Evolutionary conservation across 1,140 invertebrate genomes (phyloP).

Genomic region (Stenopsyche tienmushanensis): DNA sequence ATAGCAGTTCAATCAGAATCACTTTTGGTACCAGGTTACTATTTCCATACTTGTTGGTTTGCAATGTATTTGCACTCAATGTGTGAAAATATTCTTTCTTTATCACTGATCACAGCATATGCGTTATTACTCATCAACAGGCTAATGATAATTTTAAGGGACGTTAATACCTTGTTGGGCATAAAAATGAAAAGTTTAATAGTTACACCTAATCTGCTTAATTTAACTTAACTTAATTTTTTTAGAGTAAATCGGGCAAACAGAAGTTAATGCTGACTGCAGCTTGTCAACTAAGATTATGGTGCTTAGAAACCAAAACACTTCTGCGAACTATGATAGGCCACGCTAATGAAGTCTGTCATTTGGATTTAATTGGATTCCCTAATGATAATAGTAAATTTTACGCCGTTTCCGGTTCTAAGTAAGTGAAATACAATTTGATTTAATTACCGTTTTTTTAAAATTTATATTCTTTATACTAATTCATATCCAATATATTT

Average conservation of each 20-base stretch:
- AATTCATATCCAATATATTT: conserved; percentile 18
- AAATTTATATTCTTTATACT: background rate
- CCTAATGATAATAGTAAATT: conserved; percentile 19
- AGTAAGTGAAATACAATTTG: conserved; percentile 24
- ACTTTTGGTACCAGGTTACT: too few species aligned
- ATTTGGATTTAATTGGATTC: conserved; percentile 29
- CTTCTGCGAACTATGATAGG: conserved; percentile 32
- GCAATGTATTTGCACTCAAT: too few species aligned
- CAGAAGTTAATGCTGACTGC: conserved; percentile 30
- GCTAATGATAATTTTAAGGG: too few species aligned
- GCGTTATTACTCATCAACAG: too few species aligned
- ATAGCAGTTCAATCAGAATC: too few species aligned
- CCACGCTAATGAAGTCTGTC: conserved; percentile 26
- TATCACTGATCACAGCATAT: too few species aligned
- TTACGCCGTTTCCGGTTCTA: conserved; percentile 31
- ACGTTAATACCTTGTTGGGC: too few species aligned
- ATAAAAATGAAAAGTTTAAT: too few species aligned
- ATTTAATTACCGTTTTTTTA: too few species aligned
- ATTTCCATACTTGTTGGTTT: too few species aligned
- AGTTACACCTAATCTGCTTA: too few species aligned
- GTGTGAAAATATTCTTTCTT: too few species aligned
- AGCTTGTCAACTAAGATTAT: conserved; percentile 29
- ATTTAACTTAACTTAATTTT: background rate
- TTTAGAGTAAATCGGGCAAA: conserved; percentile 3
- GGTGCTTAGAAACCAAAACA: conserved; percentile 28